phyloP scores from a whole-genome alignment of 23 tunicate genomes.

The Ascidia mentula region DNA sequence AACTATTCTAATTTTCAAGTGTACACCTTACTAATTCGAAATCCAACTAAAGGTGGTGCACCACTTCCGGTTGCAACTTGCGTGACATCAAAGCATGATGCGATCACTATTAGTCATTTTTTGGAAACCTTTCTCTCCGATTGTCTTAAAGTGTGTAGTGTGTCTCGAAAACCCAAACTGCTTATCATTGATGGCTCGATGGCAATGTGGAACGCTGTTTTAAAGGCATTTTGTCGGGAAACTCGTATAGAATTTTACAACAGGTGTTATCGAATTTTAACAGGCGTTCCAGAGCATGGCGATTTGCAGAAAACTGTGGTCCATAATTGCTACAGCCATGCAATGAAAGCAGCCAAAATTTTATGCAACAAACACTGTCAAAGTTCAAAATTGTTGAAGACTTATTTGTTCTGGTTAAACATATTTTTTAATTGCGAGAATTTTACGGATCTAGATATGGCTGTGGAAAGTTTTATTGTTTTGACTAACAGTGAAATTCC shows the following conservation, averaged over 20 bases:
- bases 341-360: neutral
- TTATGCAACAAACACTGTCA: neutral
- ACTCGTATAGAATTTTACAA: slow-evolving; percentile 16
- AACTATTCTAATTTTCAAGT: slow-evolving; percentile 25
- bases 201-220: slow-evolving; percentile 43
- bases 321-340: slow-evolving; percentile 30
- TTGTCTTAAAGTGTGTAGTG: neutral
- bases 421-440: slow-evolving; percentile 7
- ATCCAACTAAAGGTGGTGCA: slow-evolving; percentile 1
- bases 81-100: slow-evolving; percentile 20
- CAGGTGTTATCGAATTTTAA: slow-evolving; percentile 23
- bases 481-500: neutral
- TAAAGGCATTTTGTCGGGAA: slow-evolving; percentile 16
- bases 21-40: slow-evolving; percentile 31
- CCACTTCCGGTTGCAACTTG: slow-evolving; percentile 33
- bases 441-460: neutral
- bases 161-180: slow-evolving; percentile 25
- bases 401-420: slow-evolving; percentile 22
- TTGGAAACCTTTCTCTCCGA: neutral
- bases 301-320: too few relatives aligned
- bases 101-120: slow-evolving; percentile 32
- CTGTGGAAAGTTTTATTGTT: neutral
- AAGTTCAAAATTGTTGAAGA: neutral
- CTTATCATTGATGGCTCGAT: slow-evolving; percentile 43
- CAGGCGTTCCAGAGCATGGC: too few relatives aligned